phyloP scores from a whole-genome alignment of 35 echinoderm and acorn worm genomes.

The Strongylocentrotus purpuratus region DNA sequence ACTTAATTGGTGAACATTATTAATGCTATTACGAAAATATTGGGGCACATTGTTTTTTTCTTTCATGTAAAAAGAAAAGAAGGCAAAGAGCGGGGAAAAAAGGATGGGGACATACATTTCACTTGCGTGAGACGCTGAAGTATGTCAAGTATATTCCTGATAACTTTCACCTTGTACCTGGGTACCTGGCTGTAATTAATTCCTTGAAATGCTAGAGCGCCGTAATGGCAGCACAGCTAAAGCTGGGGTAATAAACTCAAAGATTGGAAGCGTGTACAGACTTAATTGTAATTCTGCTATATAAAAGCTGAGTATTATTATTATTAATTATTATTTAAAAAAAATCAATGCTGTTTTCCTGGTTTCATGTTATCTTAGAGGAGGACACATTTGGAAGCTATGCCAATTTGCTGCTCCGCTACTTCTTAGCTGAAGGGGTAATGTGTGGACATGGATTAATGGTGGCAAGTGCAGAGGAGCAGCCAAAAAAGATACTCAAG shows the following conservation, averaged over 20 bases:
- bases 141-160: too few species aligned
- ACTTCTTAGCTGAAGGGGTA: slow-evolving; percentile 91
- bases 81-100: background rate
- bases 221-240: too few species aligned
- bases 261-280: too few species aligned
- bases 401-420: slow-evolving; percentile 79
- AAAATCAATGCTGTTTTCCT: background rate
- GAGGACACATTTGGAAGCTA: slow-evolving; percentile 81
- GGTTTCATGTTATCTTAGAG: slow-evolving; percentile 56
- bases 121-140: too few species aligned
- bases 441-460: slow-evolving; percentile 81
- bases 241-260: too few species aligned
- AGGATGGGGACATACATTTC: background rate
- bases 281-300: too few species aligned
- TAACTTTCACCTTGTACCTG: too few species aligned
- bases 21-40: too few species aligned
- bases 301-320: too few species aligned
- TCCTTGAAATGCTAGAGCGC: too few species aligned
- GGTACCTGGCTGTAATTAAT: too few species aligned
- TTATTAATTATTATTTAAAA: background rate
- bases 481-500: slow-evolving; percentile 78
- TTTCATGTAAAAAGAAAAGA: background rate
- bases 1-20: background rate
- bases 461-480: slow-evolving; percentile 66
- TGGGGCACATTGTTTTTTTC: background rate